Evolutionary conservation across 1,140 invertebrate species (phyloP), one percentile per base, ranked within the genome.

Genomic region (Heterodera schachtii): DNA sequence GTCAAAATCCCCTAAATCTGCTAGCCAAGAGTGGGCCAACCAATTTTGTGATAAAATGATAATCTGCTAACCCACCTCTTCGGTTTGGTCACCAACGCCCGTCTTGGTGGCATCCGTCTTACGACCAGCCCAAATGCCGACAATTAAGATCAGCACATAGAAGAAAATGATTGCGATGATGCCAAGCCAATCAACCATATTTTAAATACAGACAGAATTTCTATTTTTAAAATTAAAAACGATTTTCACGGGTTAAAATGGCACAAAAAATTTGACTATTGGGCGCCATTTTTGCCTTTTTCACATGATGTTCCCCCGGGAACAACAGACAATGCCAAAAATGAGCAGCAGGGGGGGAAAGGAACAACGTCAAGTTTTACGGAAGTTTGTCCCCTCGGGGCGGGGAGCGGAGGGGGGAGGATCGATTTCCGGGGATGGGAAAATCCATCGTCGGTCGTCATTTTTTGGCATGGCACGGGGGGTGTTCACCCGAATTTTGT

Each of bases 111-210:
- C 93, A 90, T 95, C 96, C 46, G 90, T 86, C 91, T 97, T 97
- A 85, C 95, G 92, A 41, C 93, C 95, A 6, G 96, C 96, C 95
- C 96, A 97, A 89, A 98, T 95, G 86, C 96, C 96, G 82, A 98
- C 96, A 11, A 92, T 93, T 82, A 98, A 91, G 87, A 98, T 98
- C 41, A 97, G 91, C 77, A 96, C 90, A 92, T 98, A 98, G 91
- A 98, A 98, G 81, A 98, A 91, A 82, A 96, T 92, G 88, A 98
- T 96, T 70, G 95, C 96, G 78, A 96, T 92, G 74, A 98, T 92
- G 70, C 96, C 96, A 46, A 88, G 52, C 73, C 80, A 88, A 74
- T 86, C 85, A 16, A 75, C 78, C 85, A 86, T 86, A 31, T 21
- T 31, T 31, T 31, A 31, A 31, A 1, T 31, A 31, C 31, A 31